Evolutionary conservation across 1,140 invertebrate species (phyloP).

Genomic region (Leptinotarsa lineolata): DNA sequence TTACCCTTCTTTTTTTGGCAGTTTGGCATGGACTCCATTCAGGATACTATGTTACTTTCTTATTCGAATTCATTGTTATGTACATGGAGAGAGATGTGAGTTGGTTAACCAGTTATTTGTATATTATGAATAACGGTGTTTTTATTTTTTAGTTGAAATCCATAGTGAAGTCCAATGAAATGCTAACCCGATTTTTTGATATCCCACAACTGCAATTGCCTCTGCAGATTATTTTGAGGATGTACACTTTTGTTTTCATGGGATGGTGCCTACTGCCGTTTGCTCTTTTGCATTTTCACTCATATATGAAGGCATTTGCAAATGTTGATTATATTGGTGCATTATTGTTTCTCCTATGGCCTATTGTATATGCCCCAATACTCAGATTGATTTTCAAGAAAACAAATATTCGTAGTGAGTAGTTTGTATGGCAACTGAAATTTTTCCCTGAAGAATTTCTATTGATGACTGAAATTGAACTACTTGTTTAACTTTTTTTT

Average conservation of each 20-base stretch:
- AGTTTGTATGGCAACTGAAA: not conserved
- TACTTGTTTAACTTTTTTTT: too few relatives aligned
- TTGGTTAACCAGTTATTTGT: slow-evolving; percentile 30
- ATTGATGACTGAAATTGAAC: too few relatives aligned
- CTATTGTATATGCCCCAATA: slow-evolving; percentile 58
- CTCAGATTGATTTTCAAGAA: slow-evolving; percentile 38
- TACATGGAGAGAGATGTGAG: slow-evolving; percentile 86
- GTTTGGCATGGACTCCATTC: slow-evolving; percentile 92
- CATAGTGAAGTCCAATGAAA: slow-evolving; percentile 60
- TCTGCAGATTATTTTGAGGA: slow-evolving; percentile 67
- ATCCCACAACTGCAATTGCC: slow-evolving; percentile 53
- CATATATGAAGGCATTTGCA: slow-evolving; percentile 66
- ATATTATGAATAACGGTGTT: not conserved
- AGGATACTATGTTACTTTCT: slow-evolving; percentile 91
- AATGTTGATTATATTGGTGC: slow-evolving; percentile 66
- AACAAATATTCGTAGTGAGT: slow-evolving; percentile 8
- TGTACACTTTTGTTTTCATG: slow-evolving; percentile 80
- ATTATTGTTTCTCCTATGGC: slow-evolving; percentile 42
- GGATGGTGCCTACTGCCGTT: slow-evolving; percentile 86
- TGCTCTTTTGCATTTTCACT: slow-evolving; percentile 69
- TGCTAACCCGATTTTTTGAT: slow-evolving; percentile 57
- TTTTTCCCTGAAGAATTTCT: too few relatives aligned
- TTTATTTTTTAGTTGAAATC: slow-evolving; percentile 58
- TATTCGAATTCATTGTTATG: slow-evolving; percentile 89
- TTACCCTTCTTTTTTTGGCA: slow-evolving; percentile 83